Evolutionary conservation across 2,113 vertebrate genomes (phyloP).

Genomic region (Epinephelus lanceolatus): DNA sequence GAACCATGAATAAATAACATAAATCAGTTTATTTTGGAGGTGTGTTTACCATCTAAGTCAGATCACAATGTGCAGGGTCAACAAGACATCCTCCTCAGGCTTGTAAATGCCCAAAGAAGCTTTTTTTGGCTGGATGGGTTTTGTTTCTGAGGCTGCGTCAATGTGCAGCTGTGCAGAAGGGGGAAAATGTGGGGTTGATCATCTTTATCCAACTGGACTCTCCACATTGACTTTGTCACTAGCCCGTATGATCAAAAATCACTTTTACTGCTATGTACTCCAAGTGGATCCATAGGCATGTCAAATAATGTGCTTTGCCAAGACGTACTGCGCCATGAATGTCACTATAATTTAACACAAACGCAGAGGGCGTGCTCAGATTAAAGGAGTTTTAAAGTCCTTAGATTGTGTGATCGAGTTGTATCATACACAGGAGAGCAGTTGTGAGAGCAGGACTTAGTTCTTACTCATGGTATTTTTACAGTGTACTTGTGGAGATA

Average conservation of each 20-base stretch:
- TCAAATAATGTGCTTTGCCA: constrained; percentile 41
- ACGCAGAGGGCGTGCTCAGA: not conserved
- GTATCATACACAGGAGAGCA: constrained; percentile 8
- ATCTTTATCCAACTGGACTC: constrained; percentile 31
- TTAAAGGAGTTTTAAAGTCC: constrained; percentile 21
- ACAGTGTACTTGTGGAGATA: not conserved
- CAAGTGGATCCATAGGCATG: constrained; percentile 36
- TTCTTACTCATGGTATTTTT: constrained; percentile 1
- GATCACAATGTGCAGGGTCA: constrained; percentile 18
- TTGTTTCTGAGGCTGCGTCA: constrained; percentile 16
- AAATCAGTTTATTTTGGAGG: not conserved
- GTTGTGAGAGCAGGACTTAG: not conserved
- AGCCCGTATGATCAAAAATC: constrained; percentile 45
- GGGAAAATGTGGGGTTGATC: constrained; percentile 15
- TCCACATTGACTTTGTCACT: constrained; percentile 43
- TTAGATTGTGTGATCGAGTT: not conserved
- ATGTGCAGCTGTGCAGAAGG: not conserved
- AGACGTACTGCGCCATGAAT: constrained; percentile 29
- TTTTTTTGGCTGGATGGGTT: constrained; percentile 23
- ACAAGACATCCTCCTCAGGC: constrained; percentile 20
- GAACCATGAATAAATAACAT: not conserved
- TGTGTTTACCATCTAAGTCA: not conserved
- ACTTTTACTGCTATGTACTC: constrained; percentile 35
- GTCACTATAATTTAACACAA: constrained; percentile 45
- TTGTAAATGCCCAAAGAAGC: not conserved